Base-by-base conservation (phyloP, 2,797 vertebrate genomes). In the Gymnocypris eckloni region DNA sequence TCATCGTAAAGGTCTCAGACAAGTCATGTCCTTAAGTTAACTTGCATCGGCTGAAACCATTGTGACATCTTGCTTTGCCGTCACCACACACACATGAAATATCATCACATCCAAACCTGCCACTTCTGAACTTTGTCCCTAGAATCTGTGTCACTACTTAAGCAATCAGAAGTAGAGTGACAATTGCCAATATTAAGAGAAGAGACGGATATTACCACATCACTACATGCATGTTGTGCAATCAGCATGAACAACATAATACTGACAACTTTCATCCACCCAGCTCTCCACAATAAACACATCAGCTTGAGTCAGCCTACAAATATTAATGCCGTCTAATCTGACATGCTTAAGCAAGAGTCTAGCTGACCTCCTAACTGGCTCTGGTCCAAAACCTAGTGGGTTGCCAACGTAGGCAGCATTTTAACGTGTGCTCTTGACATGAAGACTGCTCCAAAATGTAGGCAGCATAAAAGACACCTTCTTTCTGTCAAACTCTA, bases 301-400 rank as follows among this genome's bases (percentile, higher is more conserved):
- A 80, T 85, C 54, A 80, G 41, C 67, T 79, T 59, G 37, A 80
- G 25, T 80, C 84, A 80, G 54, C 20, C 69, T 52, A 20, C 41
- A 67, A 72, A 45, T 25, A 71, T 37, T 39, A 85, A 79, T 18
- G 61, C 76, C 11, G 28, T 79, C 64, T 85, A 56, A 85, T 41
- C n/a, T 11, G 56, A 45, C 56, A 0, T 28, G 39, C 37, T 79
- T 79, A 64, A 79, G 54, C 54, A 79, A 64, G 56, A 79, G 39
- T 64, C 12, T 61, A 64, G 39, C 37, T 10, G 76, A 7, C 54
- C 8, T 79, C 22, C 22, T 61, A 43, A 56, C 37, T 61, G 54
- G 54, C 54, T 43, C 2, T 43, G 22, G 76, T n/a, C 54, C 76
- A 79, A 79, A 78, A 79, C 8, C 54, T 79, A 43, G 76, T 61